These are phyloP conservation scores for Ellobium chinense DNA, from an alignment of 2,888 invertebrate genomes.

Conservation along the genomic window DNA sequence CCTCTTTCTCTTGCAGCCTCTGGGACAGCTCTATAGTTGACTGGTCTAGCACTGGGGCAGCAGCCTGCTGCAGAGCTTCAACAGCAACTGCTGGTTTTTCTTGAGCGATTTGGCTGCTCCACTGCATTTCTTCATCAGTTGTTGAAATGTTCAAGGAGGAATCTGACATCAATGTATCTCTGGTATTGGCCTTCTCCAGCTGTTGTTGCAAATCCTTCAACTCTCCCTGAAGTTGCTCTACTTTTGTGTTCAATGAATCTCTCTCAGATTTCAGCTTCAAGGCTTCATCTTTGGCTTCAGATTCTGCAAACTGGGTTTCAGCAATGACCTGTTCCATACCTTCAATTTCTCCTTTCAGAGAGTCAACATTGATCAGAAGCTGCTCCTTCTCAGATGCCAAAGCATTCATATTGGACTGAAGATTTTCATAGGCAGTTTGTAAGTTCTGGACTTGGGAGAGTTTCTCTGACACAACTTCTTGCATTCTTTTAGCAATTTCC, in stretches of 20 bases:
- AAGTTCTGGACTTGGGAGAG: slow-evolving; percentile 39
- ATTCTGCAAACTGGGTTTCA: slow-evolving; percentile 49
- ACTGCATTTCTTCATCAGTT: slow-evolving; percentile 20
- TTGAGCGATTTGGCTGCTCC: slow-evolving; percentile 29
- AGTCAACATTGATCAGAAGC: slow-evolving; percentile 31
- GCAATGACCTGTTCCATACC: slow-evolving; percentile 51
- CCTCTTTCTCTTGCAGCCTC: slow-evolving; percentile 27
- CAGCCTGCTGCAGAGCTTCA: slow-evolving; percentile 33
- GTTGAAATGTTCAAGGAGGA: background rate
- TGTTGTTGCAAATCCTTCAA: background rate
- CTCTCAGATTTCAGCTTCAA: slow-evolving; percentile 43
- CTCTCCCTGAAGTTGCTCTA: slow-evolving; percentile 28
- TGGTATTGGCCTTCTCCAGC: background rate
- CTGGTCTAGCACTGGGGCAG: background rate
- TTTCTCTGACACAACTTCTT: slow-evolving; percentile 44
- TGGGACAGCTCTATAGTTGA: background rate
- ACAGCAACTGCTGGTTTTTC: slow-evolving; percentile 24
- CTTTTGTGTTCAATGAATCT: slow-evolving; percentile 33
- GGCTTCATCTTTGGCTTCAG: slow-evolving; percentile 37
- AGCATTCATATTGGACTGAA: slow-evolving; percentile 3
- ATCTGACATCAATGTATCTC: background rate
- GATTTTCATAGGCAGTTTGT: slow-evolving; percentile 39
- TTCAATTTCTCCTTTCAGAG: slow-evolving; percentile 55
- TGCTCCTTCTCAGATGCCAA: slow-evolving; percentile 38
- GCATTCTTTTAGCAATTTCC: slow-evolving; percentile 45